A percentile compares a stretch with the other conserved stretches of the same genome.
Evolutionary conservation across 2,113 vertebrate species (phyloP).

Genomic region (Tiliqua scincoides): DNA sequence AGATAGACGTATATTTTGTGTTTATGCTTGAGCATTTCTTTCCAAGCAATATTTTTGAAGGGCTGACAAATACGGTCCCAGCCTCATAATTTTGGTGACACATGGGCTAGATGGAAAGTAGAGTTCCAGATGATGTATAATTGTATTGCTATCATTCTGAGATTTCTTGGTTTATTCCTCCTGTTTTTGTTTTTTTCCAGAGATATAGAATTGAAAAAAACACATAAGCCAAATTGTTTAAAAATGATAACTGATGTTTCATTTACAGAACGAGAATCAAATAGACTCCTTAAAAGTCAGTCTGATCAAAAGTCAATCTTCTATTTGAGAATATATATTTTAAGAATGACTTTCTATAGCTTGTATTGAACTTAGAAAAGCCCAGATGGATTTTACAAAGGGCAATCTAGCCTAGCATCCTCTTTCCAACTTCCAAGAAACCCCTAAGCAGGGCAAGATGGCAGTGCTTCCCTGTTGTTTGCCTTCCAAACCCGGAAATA

Average conservation of each 20-base stretch:
- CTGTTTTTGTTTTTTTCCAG: background rate
- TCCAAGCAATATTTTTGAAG: background rate
- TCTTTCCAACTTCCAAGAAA: background rate
- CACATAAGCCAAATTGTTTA: background rate
- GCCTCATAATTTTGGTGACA: background rate
- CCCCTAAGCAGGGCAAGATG: background rate
- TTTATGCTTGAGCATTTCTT: background rate
- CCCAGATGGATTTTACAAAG: no score
- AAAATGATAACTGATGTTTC: background rate
- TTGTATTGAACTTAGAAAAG: background rate
- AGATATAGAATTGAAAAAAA: background rate
- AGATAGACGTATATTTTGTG: background rate
- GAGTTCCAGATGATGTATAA: background rate
- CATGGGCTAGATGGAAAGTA: background rate
- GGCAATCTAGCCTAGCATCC: background rate
- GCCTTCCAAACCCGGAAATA: background rate
- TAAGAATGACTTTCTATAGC: no score
- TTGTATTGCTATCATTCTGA: background rate
- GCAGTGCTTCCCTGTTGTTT: background rate
- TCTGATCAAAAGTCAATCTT: background rate
- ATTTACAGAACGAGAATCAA: background rate
- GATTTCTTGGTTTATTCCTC: background rate
- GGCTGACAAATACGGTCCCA: background rate
- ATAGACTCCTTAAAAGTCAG: background rate
- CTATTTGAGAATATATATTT: background rate